phyloP scores from a whole-genome alignment of 1,140 invertebrate genomes.

The Musca vetustissima region DNA sequence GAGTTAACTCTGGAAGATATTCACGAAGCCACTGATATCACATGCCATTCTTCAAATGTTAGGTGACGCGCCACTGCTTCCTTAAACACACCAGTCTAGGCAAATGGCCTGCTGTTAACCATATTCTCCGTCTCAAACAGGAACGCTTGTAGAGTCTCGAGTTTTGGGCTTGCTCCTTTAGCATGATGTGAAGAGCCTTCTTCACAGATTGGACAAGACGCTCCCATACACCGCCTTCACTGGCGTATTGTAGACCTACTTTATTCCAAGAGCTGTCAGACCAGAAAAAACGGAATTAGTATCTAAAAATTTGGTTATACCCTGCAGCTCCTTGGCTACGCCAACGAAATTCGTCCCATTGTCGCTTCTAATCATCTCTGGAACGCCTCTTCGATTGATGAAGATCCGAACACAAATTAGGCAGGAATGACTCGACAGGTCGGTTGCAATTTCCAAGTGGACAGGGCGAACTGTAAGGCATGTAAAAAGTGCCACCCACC shows the following conservation, averaged over 20 bases:
- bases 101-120: conserved; percentile 37
- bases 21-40: conserved; percentile 29
- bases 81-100: conserved; percentile 32
- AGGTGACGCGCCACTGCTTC: conserved; percentile 29
- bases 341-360: conserved; percentile 40
- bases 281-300: background rate
- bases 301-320: background rate
- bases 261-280: background rate
- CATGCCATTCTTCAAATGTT: conserved; percentile 26
- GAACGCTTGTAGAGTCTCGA: conserved; percentile 34
- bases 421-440: conserved; percentile 48
- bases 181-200: conserved; percentile 27
- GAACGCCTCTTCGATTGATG: conserved; percentile 35
- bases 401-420: conserved; percentile 49
- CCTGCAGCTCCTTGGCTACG: conserved; percentile 11
- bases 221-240: conserved; percentile 34
- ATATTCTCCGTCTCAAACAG: conserved; percentile 38
- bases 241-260: conserved; percentile 26
- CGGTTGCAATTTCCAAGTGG: conserved; percentile 43
- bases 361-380: conserved; percentile 33
- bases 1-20: conserved; percentile 25
- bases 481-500: conserved; percentile 52
- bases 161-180: conserved; percentile 33
- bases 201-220: conserved; percentile 32
- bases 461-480: conserved; percentile 46